A percentile compares a stretch with the other conserved stretches of the same genome.
Evolutionary conservation across 2,888 invertebrate species (phyloP).

Genomic region (Sturmia bella): DNA sequence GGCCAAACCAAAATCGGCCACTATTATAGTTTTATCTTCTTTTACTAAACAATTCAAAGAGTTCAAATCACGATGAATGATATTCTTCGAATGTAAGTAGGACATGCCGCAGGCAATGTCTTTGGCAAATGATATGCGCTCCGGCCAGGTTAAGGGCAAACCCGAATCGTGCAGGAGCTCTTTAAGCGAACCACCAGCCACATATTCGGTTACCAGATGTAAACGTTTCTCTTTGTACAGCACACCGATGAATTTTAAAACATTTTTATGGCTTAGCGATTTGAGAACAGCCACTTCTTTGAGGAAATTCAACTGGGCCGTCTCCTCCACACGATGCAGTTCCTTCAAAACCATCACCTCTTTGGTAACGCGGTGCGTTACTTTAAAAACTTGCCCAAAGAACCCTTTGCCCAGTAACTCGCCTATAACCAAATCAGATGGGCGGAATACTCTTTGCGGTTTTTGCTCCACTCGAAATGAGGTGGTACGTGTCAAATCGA

Average conservation of each 20-base stretch:
- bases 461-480: conserved; percentile 88
- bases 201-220: conserved; percentile 95
- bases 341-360: conserved; percentile 98
- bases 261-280: conserved; percentile 93
- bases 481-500: conserved; percentile 91
- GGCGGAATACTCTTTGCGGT: conserved; percentile 90
- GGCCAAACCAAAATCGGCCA: conserved; percentile 97
- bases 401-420: conserved; percentile 96
- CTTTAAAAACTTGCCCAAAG: conserved; percentile 96
- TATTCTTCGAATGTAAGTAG: conserved; percentile 96
- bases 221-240: conserved; percentile 95
- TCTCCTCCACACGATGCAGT: conserved; percentile 95
- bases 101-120: conserved; percentile 97
- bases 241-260: conserved; percentile 95
- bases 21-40: conserved; percentile 95
- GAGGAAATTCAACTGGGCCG: conserved; percentile 95
- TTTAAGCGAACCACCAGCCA: conserved; percentile 94
- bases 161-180: conserved; percentile 89
- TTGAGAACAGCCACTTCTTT: conserved; percentile 97
- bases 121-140: conserved; percentile 91
- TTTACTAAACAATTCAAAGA: conserved; percentile 96
- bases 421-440: conserved; percentile 93
- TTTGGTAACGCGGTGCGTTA: conserved; percentile 93
- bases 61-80: conserved; percentile 97
- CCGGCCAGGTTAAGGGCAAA: conserved; percentile 89